Evolutionary conservation across 2,113 vertebrate species (phyloP).

Genomic region (Ceyx margarethae): DNA sequence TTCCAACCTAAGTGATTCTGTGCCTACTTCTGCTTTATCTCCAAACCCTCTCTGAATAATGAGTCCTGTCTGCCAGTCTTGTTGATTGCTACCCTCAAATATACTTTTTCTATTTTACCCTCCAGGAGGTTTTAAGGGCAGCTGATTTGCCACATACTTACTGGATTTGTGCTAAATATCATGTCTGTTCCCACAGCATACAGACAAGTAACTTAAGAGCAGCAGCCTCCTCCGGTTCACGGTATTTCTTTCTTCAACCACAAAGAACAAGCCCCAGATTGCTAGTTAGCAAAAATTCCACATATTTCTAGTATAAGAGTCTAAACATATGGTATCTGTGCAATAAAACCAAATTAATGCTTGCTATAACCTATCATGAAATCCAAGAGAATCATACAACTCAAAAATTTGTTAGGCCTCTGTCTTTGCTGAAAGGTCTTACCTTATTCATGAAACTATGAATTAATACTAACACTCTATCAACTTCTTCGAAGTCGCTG

Average conservation of each 20-base stretch:
- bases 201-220: background rate
- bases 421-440: background rate
- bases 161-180: background rate
- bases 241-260: background rate
- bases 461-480: background rate
- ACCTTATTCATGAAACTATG: background rate
- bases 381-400: background rate
- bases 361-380: background rate
- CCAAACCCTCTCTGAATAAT: background rate
- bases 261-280: background rate
- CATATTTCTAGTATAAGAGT: background rate
- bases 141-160: background rate
- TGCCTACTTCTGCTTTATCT: background rate
- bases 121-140: background rate
- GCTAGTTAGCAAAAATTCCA: background rate
- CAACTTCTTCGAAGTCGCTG: background rate
- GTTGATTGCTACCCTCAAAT: background rate
- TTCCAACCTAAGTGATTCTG: too few species aligned
- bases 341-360: constrained; percentile 19
- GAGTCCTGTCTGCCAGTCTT: background rate
- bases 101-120: background rate
- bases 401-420: background rate
- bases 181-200: background rate
- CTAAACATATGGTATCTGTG: background rate
- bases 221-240: background rate